Base-by-base conservation (phyloP, 2,888 invertebrate species). In the Pemphredon lugubris region DNA sequence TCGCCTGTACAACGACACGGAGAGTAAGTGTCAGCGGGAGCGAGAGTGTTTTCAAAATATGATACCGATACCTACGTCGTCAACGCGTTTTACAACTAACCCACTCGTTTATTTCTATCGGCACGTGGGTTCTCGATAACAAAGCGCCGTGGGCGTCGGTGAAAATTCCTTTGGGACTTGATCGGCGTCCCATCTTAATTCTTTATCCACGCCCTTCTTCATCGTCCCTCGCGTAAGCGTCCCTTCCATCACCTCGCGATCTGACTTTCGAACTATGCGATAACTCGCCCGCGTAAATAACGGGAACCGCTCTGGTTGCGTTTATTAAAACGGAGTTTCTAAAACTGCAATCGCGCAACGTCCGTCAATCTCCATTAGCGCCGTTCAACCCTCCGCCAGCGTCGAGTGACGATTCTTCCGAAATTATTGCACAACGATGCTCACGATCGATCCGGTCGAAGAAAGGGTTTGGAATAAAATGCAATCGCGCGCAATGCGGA, bases 61-160 rank as follows among this genome's bases (percentile, higher is more conserved):
- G 70, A 55, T 59, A 70, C 55, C 63, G 45, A 55, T 65, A 48
- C 30, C 47, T 45, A 11, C n/a, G 16, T 9, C 7, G 26, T 26
- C 26, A 26, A 47, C 13, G 32, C 50, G 51, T 75, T 79, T 72
- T 60, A 68, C 64, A 79, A 78, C 37, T 11, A 16, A 50, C 57
- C 54, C 54, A 42, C 63, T 16, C 59, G 50, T 64, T 69, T 45
- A 42, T 69, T 60, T 70, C 48, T 48, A 55, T 42, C 48, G 57
- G 44, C 69, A 67, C 77, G 66, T 60, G 74, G 71, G 67, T 65
- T 48, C 50, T 1, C 37, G 42, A 47, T 64, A n/a, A 75, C 77
- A 79, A 81, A 81, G 74, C 59, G 37, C 30, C 11, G 81, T 77
- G 61, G 79, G 79, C 71, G 79, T 53, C 48, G 18, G 42, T 21